These are phyloP conservation scores for Caenorhabditis uteleia DNA, from an alignment of 2,888 invertebrate genomes.

Conservation along the genomic window DNA sequence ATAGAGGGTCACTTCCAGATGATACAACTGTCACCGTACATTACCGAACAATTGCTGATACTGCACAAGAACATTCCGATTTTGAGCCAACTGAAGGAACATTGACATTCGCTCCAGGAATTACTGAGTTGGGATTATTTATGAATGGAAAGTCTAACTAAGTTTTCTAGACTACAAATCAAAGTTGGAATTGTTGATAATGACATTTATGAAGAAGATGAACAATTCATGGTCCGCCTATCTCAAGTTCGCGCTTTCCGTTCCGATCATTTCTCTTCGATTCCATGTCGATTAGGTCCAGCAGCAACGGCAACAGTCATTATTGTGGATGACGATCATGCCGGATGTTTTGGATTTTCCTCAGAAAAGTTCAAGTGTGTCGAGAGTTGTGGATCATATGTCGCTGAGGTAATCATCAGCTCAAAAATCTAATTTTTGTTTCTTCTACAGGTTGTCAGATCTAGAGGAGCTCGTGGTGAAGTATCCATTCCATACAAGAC, in stretches of 20 bases:
- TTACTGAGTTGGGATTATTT: conserved; percentile 49
- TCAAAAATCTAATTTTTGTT: background rate
- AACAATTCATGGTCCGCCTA: conserved; percentile 89
- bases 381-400: conserved; percentile 74
- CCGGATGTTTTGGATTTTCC: conserved; percentile 91
- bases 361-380: conserved; percentile 74
- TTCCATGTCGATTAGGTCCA: conserved; percentile 78
- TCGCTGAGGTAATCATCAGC: conserved; percentile 39
- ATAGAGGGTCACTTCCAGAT: conserved; percentile 90
- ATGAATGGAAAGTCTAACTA: background rate
- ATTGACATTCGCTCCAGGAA: conserved; percentile 62
- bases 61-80: conserved; percentile 93
- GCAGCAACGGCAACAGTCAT: conserved; percentile 93
- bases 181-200: conserved; percentile 93
- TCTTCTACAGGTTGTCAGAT: conserved; percentile 29
- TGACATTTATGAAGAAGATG: conserved; percentile 98
- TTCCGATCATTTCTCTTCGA: conserved; percentile 43
- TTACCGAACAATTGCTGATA: conserved; percentile 87
- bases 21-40: conserved; percentile 78
- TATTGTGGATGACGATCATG: conserved; percentile 98
- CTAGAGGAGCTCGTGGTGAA: conserved; percentile 84
- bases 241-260: conserved; percentile 71
- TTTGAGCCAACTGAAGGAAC: conserved; percentile 80
- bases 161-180: conserved; percentile 78
- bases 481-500: conserved; percentile 88